phyloP scores from a whole-genome alignment of 2,888 invertebrate species.

The Strigamia crassipes region DNA sequence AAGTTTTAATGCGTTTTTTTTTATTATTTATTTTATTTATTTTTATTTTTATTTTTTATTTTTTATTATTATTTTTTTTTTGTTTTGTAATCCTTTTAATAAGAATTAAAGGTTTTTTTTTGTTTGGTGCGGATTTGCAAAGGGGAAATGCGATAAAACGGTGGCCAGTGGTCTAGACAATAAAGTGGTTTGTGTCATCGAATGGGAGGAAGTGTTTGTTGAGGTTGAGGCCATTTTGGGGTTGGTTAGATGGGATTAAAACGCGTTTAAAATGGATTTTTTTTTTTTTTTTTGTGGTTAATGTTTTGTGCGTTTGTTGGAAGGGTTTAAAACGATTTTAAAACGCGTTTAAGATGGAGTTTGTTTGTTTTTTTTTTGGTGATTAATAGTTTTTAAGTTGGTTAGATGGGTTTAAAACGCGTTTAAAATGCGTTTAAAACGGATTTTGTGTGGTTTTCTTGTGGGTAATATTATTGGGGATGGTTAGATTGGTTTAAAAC shows the following conservation, averaged over 20 bases:
- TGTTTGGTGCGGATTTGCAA: background rate
- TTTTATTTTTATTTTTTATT: background rate
- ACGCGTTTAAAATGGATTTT: too few species aligned
- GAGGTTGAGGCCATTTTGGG: background rate
- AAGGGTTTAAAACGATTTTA: too few species aligned
- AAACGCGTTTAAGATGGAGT: too few species aligned
- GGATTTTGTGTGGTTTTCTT: too few species aligned
- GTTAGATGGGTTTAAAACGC: too few species aligned
- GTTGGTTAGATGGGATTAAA: background rate
- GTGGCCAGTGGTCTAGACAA: background rate
- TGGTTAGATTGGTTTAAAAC: too few species aligned
- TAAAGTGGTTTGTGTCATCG: slow-evolving; percentile 15
- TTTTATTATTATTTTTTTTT: background rate
- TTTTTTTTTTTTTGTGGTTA: too few species aligned
- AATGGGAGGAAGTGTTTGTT: background rate
- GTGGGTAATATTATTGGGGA: too few species aligned
- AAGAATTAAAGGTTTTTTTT: background rate
- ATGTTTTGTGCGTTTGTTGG: too few species aligned
- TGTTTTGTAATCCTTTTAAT: background rate
- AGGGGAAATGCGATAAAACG: background rate
- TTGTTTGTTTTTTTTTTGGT: too few species aligned
- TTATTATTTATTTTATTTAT: background rate
- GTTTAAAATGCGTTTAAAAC: too few species aligned
- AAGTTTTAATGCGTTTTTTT: background rate
- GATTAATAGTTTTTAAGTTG: too few species aligned